A percentile compares a stretch with the other conserved stretches of the same genome.
phyloP scores from a whole-genome alignment of 35 echinoderm and acorn worm genomes.

The Nesometra sesokonis region DNA sequence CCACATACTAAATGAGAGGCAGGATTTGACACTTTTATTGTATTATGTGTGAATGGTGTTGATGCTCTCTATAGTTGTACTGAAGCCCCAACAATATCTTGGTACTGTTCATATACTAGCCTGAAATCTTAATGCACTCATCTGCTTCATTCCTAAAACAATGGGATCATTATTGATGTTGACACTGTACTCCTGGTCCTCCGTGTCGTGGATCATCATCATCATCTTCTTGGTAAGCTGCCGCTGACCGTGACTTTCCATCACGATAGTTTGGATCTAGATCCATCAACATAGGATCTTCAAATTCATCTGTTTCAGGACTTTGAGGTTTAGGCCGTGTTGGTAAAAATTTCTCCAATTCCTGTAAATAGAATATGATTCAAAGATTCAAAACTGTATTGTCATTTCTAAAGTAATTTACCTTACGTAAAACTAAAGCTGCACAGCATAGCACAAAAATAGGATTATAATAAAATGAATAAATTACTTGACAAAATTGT shows the following conservation, averaged over 20 bases:
- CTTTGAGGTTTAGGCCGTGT: conserved; percentile 3
- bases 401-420: too few species aligned
- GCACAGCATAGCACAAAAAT: background rate
- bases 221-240: conserved; percentile 44
- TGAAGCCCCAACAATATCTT: too few species aligned
- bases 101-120: too few species aligned
- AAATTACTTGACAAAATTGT: too few species aligned
- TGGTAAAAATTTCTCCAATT: conserved; percentile 53
- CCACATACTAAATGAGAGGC: too few species aligned
- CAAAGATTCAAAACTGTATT: too few species aligned
- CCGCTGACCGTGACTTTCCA: background rate
- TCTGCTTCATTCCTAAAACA: too few species aligned
- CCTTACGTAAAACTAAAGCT: too few species aligned
- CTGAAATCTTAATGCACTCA: too few species aligned
- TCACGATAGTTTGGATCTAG: conserved; percentile 20
- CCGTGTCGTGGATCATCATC: conserved; percentile 42
- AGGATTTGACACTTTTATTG: too few species aligned
- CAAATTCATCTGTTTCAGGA: conserved; percentile 29
- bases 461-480: background rate
- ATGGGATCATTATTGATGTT: conserved; percentile 51
- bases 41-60: too few species aligned
- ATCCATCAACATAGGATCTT: conserved; percentile 48
- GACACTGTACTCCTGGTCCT: conserved; percentile 65
- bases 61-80: too few species aligned
- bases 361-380: background rate